These are phyloP conservation scores for Crossaster papposus DNA, from an alignment of 53 echinoderm and acorn worm genomes.

Conservation along the genomic window DNA sequence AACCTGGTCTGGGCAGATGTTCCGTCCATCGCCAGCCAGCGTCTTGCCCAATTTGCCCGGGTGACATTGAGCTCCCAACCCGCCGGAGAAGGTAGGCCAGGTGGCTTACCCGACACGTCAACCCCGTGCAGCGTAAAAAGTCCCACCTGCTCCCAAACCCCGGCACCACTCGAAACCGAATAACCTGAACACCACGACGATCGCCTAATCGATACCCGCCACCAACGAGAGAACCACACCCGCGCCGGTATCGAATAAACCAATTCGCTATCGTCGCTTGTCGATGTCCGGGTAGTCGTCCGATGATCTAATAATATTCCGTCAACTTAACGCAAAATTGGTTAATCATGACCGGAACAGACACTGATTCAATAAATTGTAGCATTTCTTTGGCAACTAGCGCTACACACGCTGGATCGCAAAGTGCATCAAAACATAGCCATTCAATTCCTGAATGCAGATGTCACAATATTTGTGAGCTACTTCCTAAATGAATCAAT, in stretches of 20 bases:
- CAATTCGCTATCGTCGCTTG: not conserved
- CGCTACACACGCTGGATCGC: not conserved
- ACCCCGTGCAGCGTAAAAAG: slow-evolving; percentile 29
- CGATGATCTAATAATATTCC: slow-evolving; percentile 12
- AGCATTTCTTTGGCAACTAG: not conserved
- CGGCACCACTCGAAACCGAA: not conserved
- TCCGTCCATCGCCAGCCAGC: slow-evolving; percentile 17
- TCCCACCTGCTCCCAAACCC: slow-evolving; percentile 21
- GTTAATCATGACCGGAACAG: slow-evolving; percentile 48
- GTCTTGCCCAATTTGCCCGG: slow-evolving; percentile 44
- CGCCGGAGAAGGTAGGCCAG: slow-evolving; percentile 34
- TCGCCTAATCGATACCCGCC: not conserved
- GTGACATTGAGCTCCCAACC: slow-evolving; percentile 45
- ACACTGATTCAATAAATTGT: slow-evolving; percentile 42
- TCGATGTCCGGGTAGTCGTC: slow-evolving; percentile 13
- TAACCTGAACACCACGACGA: not conserved
- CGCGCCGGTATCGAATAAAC: not conserved
- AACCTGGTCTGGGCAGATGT: slow-evolving; percentile 26
- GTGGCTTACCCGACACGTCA: slow-evolving; percentile 33
- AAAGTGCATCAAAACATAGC: not conserved
- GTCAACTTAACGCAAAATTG: slow-evolving; percentile 51
- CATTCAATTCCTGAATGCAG: not conserved
- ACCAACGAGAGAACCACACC: not conserved
- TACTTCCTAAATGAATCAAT: not conserved
- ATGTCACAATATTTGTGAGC: not conserved